Conservation (phyloP, 1,140 invertebrate species). For the Ctenoplectra terminalis region DNA sequence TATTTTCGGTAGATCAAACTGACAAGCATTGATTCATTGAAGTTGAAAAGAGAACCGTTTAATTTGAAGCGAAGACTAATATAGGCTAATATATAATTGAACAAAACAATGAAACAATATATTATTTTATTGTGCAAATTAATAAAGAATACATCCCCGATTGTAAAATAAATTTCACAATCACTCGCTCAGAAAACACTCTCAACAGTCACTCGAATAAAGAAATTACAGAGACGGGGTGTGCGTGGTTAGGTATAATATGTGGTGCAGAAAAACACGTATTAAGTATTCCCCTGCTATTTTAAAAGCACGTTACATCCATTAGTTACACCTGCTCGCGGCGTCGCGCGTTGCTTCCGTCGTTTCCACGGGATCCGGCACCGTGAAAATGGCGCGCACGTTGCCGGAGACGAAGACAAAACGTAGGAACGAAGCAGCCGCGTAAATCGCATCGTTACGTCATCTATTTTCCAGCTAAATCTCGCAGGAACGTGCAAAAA, state of each 20-base stretch:
- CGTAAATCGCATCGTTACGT: conserved; percentile 20
- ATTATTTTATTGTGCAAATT: too few relatives aligned
- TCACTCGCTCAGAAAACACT: not conserved
- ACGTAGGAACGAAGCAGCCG: not conserved
- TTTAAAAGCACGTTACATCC: conserved; percentile 69
- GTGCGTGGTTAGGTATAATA: conserved; percentile 59
- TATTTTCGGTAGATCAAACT: too few relatives aligned
- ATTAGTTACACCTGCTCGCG: conserved; percentile 66
- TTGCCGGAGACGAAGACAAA: not conserved
- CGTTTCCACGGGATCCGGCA: conserved; percentile 57
- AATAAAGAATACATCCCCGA: too few relatives aligned
- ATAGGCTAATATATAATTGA: too few relatives aligned
- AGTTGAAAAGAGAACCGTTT: too few relatives aligned
- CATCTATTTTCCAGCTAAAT: conserved; percentile 48
- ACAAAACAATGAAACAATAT: too few relatives aligned
- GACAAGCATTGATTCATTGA: too few relatives aligned
- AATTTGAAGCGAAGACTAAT: too few relatives aligned
- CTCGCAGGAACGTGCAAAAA: not conserved
- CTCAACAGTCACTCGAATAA: conserved; percentile 35
- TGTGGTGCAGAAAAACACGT: conserved; percentile 61
- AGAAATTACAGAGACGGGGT: conserved; percentile 57
- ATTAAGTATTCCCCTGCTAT: conserved; percentile 68
- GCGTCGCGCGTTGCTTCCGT: conserved; percentile 56
- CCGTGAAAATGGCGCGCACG: conserved; percentile 45
- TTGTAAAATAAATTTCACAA: too few relatives aligned